Evolutionary conservation across 2,797 vertebrate species (phyloP), one percentile per base, ranked within the genome.

Genomic region (Scleropages formosus): DNA sequence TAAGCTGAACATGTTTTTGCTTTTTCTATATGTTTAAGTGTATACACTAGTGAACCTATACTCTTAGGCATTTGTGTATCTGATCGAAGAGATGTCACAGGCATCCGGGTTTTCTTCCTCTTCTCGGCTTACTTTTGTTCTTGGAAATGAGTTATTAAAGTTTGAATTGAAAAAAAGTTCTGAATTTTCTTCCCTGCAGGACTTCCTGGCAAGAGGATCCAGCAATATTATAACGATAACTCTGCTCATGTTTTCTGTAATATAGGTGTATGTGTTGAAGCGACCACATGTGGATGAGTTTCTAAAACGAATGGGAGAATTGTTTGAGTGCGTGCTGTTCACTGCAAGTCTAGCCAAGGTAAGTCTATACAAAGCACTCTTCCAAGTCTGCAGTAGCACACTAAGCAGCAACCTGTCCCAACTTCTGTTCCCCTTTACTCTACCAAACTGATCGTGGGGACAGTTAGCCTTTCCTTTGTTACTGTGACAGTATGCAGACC

Each of bases 271-370:
- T 0, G 97, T 99, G 77, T 89, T 98, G 78, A 99, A 98, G 87
- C 90, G 97, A 78, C 97, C 97, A 0, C 94, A 98, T 0, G 97
- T 99, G 20, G 97, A 99, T 0, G 95, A 98, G 82, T 99, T 98
- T 86, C 92, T 98, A 22, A 92, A 93, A 85, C 90, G 96, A 76
- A 98, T 99, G 97, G 97, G 97, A 0, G 95, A 99, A 86, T 84
- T 99, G 85, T 99, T 99, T 0, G 97, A 98, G 85, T 99, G 97
- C 0, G 96, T 98, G 77, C 90, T 99, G 74, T 99, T 98, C 93
- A 98, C 97, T 0, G 97, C 97, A 22, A 99, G 97, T 81, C 92
- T 99, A 78, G 95, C 97, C 81, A 98, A 99, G 96, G 97, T 98
- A 85, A 86, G 90, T 39, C 47, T 24, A 3, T 26, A 20, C 56